Conservation (phyloP, 2,113 vertebrate species). For the Cnemophilus loriae region DNA sequence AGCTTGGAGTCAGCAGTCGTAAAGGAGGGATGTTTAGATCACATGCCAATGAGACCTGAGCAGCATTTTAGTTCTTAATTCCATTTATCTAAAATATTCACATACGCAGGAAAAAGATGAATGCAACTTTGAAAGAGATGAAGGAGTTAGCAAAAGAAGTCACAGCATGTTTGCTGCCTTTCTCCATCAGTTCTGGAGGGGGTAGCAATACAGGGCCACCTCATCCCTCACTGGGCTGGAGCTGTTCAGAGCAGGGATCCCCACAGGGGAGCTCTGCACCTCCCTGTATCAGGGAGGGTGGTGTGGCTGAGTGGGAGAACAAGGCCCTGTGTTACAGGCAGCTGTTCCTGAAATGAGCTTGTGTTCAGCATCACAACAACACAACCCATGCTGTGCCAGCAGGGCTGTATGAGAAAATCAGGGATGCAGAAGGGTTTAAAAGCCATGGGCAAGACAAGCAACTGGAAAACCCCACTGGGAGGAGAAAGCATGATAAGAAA, state of each 20-base stretch:
- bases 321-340: not conserved
- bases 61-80: not conserved
- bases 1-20: not conserved
- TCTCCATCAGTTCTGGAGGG: not conserved
- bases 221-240: accelerated
- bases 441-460: not conserved
- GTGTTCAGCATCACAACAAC: not conserved
- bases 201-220: not conserved
- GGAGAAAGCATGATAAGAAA: not conserved
- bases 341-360: not conserved
- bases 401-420: not conserved
- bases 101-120: not conserved
- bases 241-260: not conserved
- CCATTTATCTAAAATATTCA: not conserved
- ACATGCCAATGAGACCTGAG: not conserved
- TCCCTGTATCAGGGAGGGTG: not conserved
- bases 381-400: not conserved
- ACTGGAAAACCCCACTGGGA: not conserved
- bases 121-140: not conserved
- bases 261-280: not conserved
- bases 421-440: not conserved
- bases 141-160: not conserved
- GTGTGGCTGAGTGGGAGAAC: not conserved
- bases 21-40: not conserved
- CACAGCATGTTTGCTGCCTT: not conserved